Base-by-base conservation (phyloP, 2,113 vertebrate species). In the Pteropus alecto region DNA sequence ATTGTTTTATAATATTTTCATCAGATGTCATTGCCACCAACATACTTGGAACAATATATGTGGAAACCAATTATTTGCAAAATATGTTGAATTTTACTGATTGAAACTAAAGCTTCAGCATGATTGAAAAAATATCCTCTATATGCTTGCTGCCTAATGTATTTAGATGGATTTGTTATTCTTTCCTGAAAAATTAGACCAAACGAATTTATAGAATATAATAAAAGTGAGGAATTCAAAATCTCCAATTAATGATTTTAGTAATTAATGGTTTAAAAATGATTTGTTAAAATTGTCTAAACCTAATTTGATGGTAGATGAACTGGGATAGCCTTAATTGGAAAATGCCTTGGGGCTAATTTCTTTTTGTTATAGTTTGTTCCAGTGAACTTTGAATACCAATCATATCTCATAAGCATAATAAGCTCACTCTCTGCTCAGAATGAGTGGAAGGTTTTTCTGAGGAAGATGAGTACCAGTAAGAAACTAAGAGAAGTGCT, bases 121-220 rank as follows among this genome's bases (percentile, higher is more conserved):
- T 19, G 91, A 43, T 83, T 77, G 0, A n/a, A 63, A 48, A 90
- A 81, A 76, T 51, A 74, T 54, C 54, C 19, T 76, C 33, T 35
- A 92, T 91, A 87, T 46, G 24, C 48, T 51, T 43, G 22, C 48
- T 70, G 22, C 11, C 22, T 93, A 67, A 61, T 88, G 81, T 48
- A 81, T 92, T 67, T 96, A 88, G 60, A 60, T 54, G 26, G 28
- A 10, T 54, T 87, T 96, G 19, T 91, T 96, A 74, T 95, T 84
- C 65, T 93, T 90, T 41, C 61, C 71, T 58, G 65, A 54, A 95
- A 84, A 68, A 79, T 9, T 3, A 96, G 46, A 41, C 14, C 21
- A 94, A 82, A 26, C 85, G 13, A 89, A 89, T 82, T 88, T 51
- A 89, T 68, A 8, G 7, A 56, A 71, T 88, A 93, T 93, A 71